These are phyloP conservation scores for Byasa hedistus DNA, from an alignment of 2,888 invertebrate species.

Conservation along the genomic window DNA sequence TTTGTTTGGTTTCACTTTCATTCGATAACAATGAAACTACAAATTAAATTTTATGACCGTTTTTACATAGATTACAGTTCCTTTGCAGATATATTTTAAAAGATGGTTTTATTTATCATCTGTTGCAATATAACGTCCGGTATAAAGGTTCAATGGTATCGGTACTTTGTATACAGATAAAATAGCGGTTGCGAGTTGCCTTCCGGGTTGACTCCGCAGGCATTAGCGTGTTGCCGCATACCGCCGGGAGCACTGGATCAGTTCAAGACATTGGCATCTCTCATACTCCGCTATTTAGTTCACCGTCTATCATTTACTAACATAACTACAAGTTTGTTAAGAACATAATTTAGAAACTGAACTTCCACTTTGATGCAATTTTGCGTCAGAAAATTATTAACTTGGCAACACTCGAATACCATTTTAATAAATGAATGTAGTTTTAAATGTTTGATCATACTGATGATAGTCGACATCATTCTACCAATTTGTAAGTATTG, in stretches of 20 bases:
- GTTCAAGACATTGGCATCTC: slow-evolving; percentile 11
- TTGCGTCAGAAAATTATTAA: neutral
- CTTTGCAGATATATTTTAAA: no score
- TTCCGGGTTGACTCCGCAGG: slow-evolving; percentile 38
- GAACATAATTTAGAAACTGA: neutral
- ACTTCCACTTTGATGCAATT: neutral
- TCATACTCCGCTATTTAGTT: slow-evolving; percentile 15
- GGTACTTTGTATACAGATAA: slow-evolving; percentile 21
- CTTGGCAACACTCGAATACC: neutral
- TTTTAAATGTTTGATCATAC: no score
- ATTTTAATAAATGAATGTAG: no score
- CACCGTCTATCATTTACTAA: slow-evolving; percentile 5
- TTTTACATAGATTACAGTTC: no score
- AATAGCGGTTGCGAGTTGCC: slow-evolving; percentile 34
- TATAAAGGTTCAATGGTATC: slow-evolving; percentile 28
- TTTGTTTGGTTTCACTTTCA: no score
- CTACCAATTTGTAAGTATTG: no score
- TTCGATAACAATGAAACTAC: no score
- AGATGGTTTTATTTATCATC: neutral
- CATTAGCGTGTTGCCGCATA: slow-evolving; percentile 57
- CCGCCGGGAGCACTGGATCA: slow-evolving; percentile 51
- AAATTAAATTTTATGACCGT: no score
- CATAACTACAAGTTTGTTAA: neutral
- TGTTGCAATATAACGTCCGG: neutral
- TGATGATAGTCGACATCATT: no score